These are phyloP conservation scores for Dermolepida albohirtum DNA, from an alignment of 2,888 invertebrate genomes.

Conservation along the genomic window DNA sequence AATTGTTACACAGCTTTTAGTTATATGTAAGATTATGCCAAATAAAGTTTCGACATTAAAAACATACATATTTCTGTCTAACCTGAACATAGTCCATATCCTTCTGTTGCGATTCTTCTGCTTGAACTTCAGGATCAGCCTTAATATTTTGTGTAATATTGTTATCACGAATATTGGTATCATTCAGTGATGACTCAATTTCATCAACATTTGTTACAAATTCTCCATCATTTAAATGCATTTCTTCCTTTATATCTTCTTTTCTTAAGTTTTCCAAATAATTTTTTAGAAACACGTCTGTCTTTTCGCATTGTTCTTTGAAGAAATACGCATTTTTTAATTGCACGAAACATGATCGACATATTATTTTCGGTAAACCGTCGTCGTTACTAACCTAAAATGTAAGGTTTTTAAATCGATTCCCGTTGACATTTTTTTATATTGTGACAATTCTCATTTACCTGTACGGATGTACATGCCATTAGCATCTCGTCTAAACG, in stretches of 20 bases:
- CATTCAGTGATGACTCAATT: neutral
- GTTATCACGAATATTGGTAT: conserved; percentile 40
- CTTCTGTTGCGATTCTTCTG: neutral
- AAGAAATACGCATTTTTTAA: conserved; percentile 60
- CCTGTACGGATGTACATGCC: conserved; percentile 64
- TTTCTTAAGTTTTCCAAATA: conserved; percentile 56
- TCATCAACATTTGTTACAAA: conserved; percentile 1
- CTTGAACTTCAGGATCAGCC: conserved; percentile 44
- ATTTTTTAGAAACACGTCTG: conserved; percentile 59
- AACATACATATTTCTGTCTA: neutral
- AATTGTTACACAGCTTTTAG: too few relatives aligned
- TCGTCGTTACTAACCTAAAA: conserved; percentile 62
- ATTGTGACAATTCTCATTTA: conserved; percentile 48
- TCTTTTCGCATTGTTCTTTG: conserved; percentile 61
- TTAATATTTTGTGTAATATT: conserved; percentile 40
- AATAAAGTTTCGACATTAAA: too few relatives aligned
- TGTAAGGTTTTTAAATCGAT: neutral
- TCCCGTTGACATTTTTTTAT: neutral
- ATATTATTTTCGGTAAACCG: conserved; percentile 61
- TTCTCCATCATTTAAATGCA: neutral
- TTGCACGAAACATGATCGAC: conserved; percentile 60
- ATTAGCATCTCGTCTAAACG: conserved; percentile 67
- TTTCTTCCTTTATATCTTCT: conserved; percentile 43
- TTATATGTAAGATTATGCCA: too few relatives aligned
- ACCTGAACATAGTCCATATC: conserved; percentile 18